Evolutionary conservation across 2,113 vertebrate genomes (phyloP).

Genomic region (Catagonus wagneri): DNA sequence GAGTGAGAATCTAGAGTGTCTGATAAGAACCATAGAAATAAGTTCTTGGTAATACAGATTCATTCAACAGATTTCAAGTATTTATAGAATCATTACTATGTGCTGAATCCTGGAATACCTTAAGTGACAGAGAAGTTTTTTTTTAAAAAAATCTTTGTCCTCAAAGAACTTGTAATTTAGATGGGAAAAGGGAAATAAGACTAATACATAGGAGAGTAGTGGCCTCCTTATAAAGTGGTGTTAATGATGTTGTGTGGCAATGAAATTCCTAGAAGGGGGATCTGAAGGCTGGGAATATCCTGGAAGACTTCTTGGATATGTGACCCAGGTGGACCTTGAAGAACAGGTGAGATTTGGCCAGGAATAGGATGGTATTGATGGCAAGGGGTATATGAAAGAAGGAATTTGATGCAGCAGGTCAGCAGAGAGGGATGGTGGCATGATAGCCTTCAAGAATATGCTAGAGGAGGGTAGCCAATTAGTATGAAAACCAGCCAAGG

Average conservation of each 20-base stretch:
- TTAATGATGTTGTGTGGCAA: background rate
- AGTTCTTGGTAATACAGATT: background rate
- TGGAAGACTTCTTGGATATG: background rate
- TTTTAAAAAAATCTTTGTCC: background rate
- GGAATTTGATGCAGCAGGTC: background rate
- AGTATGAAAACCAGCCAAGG: background rate
- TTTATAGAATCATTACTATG: slow-evolving; percentile 20
- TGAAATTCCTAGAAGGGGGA: background rate
- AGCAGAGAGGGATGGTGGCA: background rate
- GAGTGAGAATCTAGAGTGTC: background rate
- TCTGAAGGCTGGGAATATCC: background rate
- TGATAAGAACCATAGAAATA: background rate
- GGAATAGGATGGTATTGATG: background rate
- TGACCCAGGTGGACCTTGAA: background rate
- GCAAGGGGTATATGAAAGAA: background rate
- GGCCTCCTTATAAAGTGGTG: background rate
- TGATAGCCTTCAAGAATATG: background rate
- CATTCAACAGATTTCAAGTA: background rate
- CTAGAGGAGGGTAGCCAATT: background rate
- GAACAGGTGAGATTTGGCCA: background rate
- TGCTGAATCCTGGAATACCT: background rate
- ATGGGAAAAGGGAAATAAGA: slow-evolving; percentile 2
- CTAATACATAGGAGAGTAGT: background rate
- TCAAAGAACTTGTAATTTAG: slow-evolving; percentile 38
- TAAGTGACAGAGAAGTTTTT: background rate